Base-by-base conservation (phyloP, 2,797 vertebrate genomes). In the Nothura maculosa region DNA sequence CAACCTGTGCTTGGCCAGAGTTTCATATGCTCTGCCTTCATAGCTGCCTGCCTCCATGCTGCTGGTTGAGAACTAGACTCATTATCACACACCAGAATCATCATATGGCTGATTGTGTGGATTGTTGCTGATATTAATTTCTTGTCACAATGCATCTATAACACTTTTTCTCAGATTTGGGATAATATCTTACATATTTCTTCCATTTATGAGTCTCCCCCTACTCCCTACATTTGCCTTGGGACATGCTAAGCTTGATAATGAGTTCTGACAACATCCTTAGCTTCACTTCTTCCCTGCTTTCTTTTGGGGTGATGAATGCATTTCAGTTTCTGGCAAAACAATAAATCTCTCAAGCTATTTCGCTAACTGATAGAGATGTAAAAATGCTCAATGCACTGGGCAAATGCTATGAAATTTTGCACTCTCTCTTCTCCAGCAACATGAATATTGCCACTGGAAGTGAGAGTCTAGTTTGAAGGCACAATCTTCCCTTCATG, bases 1-100 rank as follows among this genome's bases (percentile, higher is more conserved):
- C 40, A 67, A 36, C 12, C 10, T 12, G 36, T 27, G 28, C 12
- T 36, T 80, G 60, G 43, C 57, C n/a, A 48, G 25, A 43, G 40
- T 36, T 84, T 52, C 57, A 15, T 45, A 61, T 28, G 28, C 6
- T 67, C 7, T 0, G 0, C 42, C 34, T 38, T 14, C 47, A 22
- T 60, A 77, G 32, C 10, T 30, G 21, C 19, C 63, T 32, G 28
- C 42, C 1, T 22, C 10, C 1, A 10, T 20, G 45, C n/a, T 48
- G 55, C 58, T 55, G 66, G 42, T 16, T 54, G 17, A 78, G 42
- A 91, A 61, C 27, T 1, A 58, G 4, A 50, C 25, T 21, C 68
- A 12, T 40, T 58, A 45, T 63, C 24, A 36, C 58, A 55, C 34
- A 43, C 22, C 12, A 10, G 27, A 58, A 22, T 54, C 0, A 0